These are phyloP conservation scores for Therioaphis trifolii DNA, from an alignment of 2,888 invertebrate genomes.

Conservation along the genomic window DNA sequence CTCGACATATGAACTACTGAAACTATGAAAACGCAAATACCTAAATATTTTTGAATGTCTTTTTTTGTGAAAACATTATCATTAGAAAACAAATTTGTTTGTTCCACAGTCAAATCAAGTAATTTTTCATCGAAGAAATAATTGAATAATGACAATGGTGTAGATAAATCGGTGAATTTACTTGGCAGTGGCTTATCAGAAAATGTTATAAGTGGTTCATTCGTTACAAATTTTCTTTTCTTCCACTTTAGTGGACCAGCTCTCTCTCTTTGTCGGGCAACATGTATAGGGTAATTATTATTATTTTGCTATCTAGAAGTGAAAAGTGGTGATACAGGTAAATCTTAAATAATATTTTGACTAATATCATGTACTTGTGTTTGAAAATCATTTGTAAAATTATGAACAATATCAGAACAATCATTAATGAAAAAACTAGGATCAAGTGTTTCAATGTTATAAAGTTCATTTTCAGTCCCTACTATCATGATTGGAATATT, in stretches of 20 bases:
- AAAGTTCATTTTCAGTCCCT: not conserved
- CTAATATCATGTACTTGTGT: not conserved
- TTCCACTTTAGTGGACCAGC: conserved; percentile 21
- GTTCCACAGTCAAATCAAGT: conserved; percentile 2
- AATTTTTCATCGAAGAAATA: conserved; percentile 31
- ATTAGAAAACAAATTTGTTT: conserved; percentile 5
- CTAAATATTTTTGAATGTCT: not conserved
- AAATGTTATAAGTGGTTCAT: conserved; percentile 1
- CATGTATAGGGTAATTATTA: not conserved
- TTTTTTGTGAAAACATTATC: conserved; percentile 10
- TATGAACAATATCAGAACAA: not conserved
- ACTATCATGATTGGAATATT: not conserved
- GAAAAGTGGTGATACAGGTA: no score
- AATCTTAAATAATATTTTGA: not conserved
- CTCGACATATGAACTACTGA: no score
- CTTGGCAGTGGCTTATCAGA: not conserved
- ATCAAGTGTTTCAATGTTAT: not conserved
- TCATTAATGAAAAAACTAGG: not conserved
- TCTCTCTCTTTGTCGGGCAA: not conserved
- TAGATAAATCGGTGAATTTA: not conserved
- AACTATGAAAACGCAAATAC: no score
- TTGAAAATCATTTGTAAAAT: not conserved
- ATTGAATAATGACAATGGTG: conserved; percentile 5
- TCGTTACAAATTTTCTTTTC: not conserved
- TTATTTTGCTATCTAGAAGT: not conserved